Percentiles rank a stretch among this genome's conserved stretches.
phyloP scores from a whole-genome alignment of 2,113 vertebrate genomes.

The Harpagus bidentatus region DNA sequence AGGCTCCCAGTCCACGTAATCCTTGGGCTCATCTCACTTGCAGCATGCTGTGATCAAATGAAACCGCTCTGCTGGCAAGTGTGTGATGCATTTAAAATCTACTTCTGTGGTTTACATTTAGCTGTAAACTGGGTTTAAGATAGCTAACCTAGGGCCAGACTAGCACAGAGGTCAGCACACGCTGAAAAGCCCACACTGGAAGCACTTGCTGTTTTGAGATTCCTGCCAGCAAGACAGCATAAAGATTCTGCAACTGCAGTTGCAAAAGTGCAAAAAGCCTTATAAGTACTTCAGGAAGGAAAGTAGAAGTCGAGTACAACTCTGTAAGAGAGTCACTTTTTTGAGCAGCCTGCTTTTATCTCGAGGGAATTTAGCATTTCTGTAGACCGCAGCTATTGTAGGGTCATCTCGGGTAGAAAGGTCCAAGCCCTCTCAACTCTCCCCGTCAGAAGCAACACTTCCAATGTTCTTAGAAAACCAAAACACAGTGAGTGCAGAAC shows the following conservation, averaged over 20 bases:
- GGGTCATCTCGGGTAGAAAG: slow-evolving; percentile 2
- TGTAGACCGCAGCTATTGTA: neutral
- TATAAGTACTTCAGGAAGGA: neutral
- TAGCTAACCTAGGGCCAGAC: neutral
- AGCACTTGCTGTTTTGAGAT: neutral
- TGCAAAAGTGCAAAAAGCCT: neutral
- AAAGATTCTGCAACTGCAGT: neutral
- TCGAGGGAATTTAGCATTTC: slow-evolving; percentile 16
- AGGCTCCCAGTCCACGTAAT: too few species aligned
- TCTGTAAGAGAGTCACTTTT: neutral
- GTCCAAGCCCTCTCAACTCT: neutral
- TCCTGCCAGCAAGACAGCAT: neutral
- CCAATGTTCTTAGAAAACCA: neutral
- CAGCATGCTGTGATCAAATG: neutral
- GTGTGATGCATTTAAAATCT: neutral
- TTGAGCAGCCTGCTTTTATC: neutral
- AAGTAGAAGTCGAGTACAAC: neutral
- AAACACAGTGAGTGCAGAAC: neutral
- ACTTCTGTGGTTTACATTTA: neutral
- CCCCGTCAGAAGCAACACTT: neutral
- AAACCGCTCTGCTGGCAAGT: neutral
- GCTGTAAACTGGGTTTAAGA: neutral
- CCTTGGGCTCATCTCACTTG: neutral
- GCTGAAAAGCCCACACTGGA: neutral
- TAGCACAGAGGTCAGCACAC: neutral